A percentile compares a stretch with the other conserved stretches of the same genome.
Evolutionary conservation across 37 sponge, comb jelly and placozoan species (phyloP).

Genomic region (Beroe ovata): DNA sequence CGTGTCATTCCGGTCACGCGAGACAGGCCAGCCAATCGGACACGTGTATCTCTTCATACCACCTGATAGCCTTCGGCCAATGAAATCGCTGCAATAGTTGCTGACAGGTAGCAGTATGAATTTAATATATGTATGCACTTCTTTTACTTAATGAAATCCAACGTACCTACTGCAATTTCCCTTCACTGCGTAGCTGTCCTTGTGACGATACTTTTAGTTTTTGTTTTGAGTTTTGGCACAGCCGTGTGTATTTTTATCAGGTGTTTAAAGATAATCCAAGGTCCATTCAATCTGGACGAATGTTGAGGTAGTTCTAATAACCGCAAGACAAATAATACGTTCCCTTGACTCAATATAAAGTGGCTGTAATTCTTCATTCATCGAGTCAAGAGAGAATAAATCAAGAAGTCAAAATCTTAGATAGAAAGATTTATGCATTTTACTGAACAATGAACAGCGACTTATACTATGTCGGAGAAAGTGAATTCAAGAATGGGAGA

Average conservation of each 20-base stretch:
- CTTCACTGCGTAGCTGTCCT: not conserved
- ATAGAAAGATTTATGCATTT: too few relatives aligned
- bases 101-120: not conserved
- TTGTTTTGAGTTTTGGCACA: not conserved
- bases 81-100: not conserved
- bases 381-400: too few relatives aligned
- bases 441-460: too few relatives aligned
- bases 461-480: too few relatives aligned
- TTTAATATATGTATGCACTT: not conserved
- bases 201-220: not conserved
- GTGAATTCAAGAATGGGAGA: too few relatives aligned
- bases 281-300: too few relatives aligned
- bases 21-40: not conserved
- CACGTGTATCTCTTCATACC: not conserved
- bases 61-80: not conserved
- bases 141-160: not conserved
- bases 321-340: too few relatives aligned
- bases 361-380: too few relatives aligned
- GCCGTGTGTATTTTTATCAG: not conserved
- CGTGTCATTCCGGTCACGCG: not conserved
- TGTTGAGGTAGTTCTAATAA: too few relatives aligned
- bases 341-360: too few relatives aligned
- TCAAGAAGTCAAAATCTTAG: too few relatives aligned
- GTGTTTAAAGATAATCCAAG: too few relatives aligned
- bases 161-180: not conserved